Conservation (phyloP, 37 sponge, comb jelly and placozoan species). For the Cladorhizidae sp. region DNA sequence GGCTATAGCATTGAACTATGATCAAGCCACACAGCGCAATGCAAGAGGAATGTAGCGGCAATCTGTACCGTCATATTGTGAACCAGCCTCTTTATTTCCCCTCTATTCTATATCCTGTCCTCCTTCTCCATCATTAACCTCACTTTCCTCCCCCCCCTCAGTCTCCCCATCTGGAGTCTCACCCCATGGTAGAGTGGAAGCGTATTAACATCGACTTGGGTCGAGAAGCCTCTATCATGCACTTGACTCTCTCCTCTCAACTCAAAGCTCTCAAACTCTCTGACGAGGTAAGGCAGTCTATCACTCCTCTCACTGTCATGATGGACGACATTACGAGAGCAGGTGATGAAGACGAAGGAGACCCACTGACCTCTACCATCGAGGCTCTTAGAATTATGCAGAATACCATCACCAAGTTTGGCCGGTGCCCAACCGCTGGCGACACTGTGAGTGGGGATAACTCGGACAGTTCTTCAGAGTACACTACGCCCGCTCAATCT, state of each 20-base stretch:
- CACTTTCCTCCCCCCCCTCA: constrained; percentile 1
- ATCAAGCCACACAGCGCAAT: too few species aligned
- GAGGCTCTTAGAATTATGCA: constrained; percentile 65
- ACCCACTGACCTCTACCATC: constrained; percentile 70
- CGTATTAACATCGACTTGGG: constrained; percentile 75
- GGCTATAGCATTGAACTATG: too few species aligned
- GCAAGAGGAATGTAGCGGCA: too few species aligned
- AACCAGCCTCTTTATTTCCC: background rate
- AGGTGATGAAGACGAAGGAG: constrained; percentile 49
- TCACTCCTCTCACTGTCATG: constrained; percentile 31
- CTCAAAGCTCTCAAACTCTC: constrained; percentile 39
- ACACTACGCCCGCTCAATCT: constrained; percentile 50
- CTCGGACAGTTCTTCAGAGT: constrained; percentile 58
- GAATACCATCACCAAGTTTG: constrained; percentile 58
- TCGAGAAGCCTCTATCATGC: constrained; percentile 82
- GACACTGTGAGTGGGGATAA: background rate
- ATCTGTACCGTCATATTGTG: too few species aligned
- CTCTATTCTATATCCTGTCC: background rate
- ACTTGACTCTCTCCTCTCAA: constrained; percentile 56
- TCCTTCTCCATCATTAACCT: background rate
- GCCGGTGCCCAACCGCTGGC: background rate
- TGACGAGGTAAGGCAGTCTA: background rate
- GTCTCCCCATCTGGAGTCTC: constrained; percentile 39
- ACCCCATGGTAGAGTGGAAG: constrained; percentile 49
- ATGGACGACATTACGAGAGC: constrained; percentile 41